Base-by-base conservation (phyloP, 2,797 vertebrate genomes). In the Echiichthys vipera region DNA sequence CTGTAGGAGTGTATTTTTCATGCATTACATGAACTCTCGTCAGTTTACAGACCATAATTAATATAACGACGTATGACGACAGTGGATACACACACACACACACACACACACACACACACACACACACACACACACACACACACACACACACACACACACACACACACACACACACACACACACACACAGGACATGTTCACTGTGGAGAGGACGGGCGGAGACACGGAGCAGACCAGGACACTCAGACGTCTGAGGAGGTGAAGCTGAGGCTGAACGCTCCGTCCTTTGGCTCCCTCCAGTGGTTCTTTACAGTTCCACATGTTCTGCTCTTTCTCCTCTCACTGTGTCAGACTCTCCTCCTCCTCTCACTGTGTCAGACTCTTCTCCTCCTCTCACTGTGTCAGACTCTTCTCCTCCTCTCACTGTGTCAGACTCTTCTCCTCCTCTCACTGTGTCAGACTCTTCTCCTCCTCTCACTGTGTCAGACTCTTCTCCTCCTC, bases 231-330 rank as follows among this genome's bases (percentile, higher is more conserved):
- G 32, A 72, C 49, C 13, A 37, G 56, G 65, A 65, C 61, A 25
- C 55, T 32, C 7, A 30, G 29, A 71, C 8, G 27, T 61, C 18
- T 63, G 43, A 24, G 14, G 36, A 18, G 0, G n/a, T 14, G 5
- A 30, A 7, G 43, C 32, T 4, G 50, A 11, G 7, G 13, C 45
- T 10, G 45, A 17, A 1, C 32, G 34, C 14, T 22, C 24, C 57
- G 66, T 69, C 22, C 2, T 74, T 3, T 86, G 77, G 55, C 79
- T 75, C 86, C 79, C 61, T 77, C 90, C 86, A 69, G 71, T 54
- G 89, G 9, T 0, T 0, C 0, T 15, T 34, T 10, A 0, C 12
- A 43, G 24, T 53, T 63, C 34, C 78, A 42, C 43, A 61, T 1
- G 0, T 6, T 2, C 8, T 24, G 12, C 10, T 20, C n/a, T 51